Conservation (phyloP, 2,797 vertebrate genomes). For the Onychomys torridus region DNA sequence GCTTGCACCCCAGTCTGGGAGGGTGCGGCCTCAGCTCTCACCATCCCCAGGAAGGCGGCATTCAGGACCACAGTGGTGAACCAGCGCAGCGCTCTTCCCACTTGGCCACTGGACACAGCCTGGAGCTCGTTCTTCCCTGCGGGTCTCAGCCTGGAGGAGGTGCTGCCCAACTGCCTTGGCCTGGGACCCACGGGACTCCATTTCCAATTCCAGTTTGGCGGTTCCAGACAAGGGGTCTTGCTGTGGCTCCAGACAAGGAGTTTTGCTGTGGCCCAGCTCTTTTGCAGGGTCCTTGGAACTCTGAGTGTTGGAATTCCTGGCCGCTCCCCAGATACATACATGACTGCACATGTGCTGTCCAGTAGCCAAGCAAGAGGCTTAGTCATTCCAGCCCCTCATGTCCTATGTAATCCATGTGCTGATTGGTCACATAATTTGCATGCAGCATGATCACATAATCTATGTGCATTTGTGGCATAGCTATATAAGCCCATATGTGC, state of each 20-base stretch:
- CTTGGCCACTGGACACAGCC: neutral
- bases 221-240: neutral
- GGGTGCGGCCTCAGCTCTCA: neutral
- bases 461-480: too few relatives aligned
- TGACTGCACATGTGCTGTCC: too few relatives aligned
- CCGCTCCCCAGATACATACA: too few relatives aligned
- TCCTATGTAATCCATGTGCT: too few relatives aligned
- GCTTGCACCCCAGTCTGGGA: neutral
- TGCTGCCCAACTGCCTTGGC: neutral
- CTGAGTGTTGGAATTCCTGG: too few relatives aligned
- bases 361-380: too few relatives aligned
- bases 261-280: neutral
- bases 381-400: too few relatives aligned
- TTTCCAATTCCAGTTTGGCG: conserved; percentile 55
- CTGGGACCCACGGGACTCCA: neutral
- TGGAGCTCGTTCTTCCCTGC: neutral
- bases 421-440: too few relatives aligned
- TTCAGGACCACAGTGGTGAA: neutral
- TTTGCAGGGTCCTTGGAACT: neutral
- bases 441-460: too few relatives aligned
- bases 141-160: neutral
- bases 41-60: neutral
- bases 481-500: too few relatives aligned
- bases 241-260: too few relatives aligned
- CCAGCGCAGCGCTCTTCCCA: neutral